Evolutionary conservation across 2,797 vertebrate genomes (phyloP).

Genomic region (Catostomus latipinnis): DNA sequence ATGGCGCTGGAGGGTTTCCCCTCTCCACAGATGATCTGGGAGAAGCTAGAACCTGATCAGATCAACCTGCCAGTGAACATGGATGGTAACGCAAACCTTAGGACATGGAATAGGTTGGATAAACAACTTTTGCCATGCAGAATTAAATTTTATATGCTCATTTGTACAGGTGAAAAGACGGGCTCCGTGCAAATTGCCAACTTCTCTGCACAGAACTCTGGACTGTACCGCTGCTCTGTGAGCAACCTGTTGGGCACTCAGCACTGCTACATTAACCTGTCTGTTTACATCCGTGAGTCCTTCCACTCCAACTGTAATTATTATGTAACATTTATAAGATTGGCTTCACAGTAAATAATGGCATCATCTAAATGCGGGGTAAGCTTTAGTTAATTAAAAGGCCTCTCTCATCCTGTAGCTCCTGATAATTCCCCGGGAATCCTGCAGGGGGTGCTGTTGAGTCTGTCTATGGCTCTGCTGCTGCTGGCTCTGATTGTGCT

Average conservation of each 20-base stretch:
- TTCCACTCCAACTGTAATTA: background rate
- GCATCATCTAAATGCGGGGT: background rate
- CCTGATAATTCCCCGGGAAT: slow-evolving; percentile 68
- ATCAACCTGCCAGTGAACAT: slow-evolving; percentile 74
- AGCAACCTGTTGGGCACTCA: slow-evolving; percentile 77
- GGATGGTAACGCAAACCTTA: slow-evolving; percentile 68
- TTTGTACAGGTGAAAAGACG: slow-evolving; percentile 65
- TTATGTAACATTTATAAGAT: background rate
- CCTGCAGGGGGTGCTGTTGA: slow-evolving; percentile 77
- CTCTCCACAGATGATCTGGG: slow-evolving; percentile 78
- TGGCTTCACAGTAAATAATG: background rate
- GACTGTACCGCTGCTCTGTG: slow-evolving; percentile 83
- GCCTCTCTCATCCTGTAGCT: slow-evolving; percentile 59
- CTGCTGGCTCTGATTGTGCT: slow-evolving; percentile 52
- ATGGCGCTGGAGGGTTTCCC: slow-evolving; percentile 75
- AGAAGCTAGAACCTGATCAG: slow-evolving; percentile 75
- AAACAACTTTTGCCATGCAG: no score
- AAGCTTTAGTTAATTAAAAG: background rate
- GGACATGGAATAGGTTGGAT: no score
- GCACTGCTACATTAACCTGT: slow-evolving; percentile 80
- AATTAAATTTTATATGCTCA: no score
- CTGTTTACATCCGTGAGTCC: slow-evolving; percentile 74
- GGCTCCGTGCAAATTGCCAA: slow-evolving; percentile 76
- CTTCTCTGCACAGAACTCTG: slow-evolving; percentile 76
- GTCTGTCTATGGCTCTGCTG: slow-evolving; percentile 76